Percentiles rank a stretch among this genome's conserved stretches.
These are phyloP conservation scores for Neodontobutis hainanensis DNA, from an alignment of 2,113 vertebrate genomes.

Conservation along the genomic window DNA sequence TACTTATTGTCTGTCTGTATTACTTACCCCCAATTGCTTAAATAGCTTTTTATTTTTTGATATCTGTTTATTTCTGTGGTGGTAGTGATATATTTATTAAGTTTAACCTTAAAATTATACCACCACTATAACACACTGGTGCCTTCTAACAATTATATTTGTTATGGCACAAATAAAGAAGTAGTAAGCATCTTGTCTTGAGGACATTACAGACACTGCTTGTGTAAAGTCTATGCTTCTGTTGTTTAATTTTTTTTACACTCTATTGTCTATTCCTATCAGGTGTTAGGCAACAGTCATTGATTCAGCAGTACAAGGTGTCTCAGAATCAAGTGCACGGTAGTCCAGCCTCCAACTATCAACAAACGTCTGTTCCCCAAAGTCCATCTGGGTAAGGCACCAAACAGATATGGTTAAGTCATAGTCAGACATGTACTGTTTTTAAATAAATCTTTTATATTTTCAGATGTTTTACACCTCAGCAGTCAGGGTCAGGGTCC, in stretches of 20 bases:
- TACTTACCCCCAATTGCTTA: too few species aligned
- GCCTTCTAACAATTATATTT: too few species aligned
- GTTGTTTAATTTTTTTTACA: neutral
- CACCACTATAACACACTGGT: too few species aligned
- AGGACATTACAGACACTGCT: neutral
- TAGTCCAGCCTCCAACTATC: conserved; percentile 97
- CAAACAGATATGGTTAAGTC: neutral
- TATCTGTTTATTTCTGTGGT: too few species aligned
- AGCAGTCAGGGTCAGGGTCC: conserved; percentile 89
- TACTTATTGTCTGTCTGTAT: too few species aligned
- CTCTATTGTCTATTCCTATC: conserved; percentile 11
- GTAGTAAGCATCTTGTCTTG: neutral
- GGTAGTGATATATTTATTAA: too few species aligned
- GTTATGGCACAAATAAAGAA: neutral
- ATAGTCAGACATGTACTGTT: neutral
- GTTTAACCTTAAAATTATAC: too few species aligned
- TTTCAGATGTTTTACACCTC: conserved; percentile 91
- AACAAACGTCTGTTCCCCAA: conserved; percentile 94
- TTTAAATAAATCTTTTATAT: too few species aligned
- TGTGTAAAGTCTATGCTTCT: neutral
- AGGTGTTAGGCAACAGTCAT: conserved; percentile 89
- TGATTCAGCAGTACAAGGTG: conserved; percentile 95
- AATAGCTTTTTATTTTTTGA: too few species aligned
- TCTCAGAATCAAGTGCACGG: conserved; percentile 97
- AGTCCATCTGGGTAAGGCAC: conserved; percentile 92